A percentile compares a stretch with the other conserved stretches of the same genome.
phyloP scores from a whole-genome alignment of 1,140 invertebrate genomes.

The fruit fly (Drosophila melanogaster) region Release_6_plus_ISO1_MT NC_004354.4:7314001-7314500 shows the following conservation, averaged over 20 bases:
- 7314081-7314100: slow-evolving; percentile 56
- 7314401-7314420: slow-evolving; percentile 60
- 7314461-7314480: not conserved
- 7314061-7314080: slow-evolving; percentile 19
- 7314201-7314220: slow-evolving; percentile 67
- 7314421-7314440: slow-evolving; percentile 1
- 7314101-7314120: slow-evolving; percentile 74
- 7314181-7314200: slow-evolving; percentile 63
- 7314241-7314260: slow-evolving; percentile 36
- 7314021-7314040: slow-evolving; percentile 31
- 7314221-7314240: slow-evolving; percentile 2
- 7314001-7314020: slow-evolving; percentile 29
- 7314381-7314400: slow-evolving; percentile 68
- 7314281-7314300: slow-evolving; percentile 2
- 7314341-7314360: slow-evolving; percentile 28
- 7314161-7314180: not conserved
- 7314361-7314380: slow-evolving; percentile 26
- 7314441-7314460: not conserved
- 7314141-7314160: slow-evolving; percentile 56
- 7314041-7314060: slow-evolving; percentile 36
- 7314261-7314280: slow-evolving; percentile 68
- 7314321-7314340: not conserved
- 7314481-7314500: slow-evolving; percentile 45
- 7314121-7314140: slow-evolving; percentile 48
- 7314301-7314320: not conserved